Evolutionary conservation across 2,797 vertebrate genomes (phyloP).

Genomic region (Pogonophryne albipinna): DNA sequence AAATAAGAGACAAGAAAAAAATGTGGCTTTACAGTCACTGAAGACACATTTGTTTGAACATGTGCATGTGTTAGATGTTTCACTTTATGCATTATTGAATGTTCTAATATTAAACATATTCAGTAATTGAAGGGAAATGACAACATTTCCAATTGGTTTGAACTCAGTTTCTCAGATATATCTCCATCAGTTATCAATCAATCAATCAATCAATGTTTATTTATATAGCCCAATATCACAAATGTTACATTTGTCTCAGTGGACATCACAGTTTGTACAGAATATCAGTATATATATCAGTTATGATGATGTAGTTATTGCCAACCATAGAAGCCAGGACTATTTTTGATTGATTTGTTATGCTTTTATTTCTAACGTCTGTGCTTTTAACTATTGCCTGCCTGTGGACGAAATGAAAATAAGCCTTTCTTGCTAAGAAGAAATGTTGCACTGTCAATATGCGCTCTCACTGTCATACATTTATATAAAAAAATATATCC

Average conservation of each 20-base stretch:
- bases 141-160: not conserved
- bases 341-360: no score
- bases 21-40: not conserved
- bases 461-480: no score
- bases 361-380: no score
- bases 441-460: no score
- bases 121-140: not conserved
- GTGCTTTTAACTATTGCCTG: no score
- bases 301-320: conserved; percentile 7
- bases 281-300: not conserved
- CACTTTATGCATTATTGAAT: not conserved
- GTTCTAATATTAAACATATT: not conserved
- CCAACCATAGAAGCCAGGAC: not conserved
- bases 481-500: not conserved
- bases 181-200: conserved; percentile 16
- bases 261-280: no score
- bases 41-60: not conserved
- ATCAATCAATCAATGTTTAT: no score
- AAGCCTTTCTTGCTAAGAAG: no score
- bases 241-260: no score
- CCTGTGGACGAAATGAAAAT: no score
- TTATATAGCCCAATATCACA: no score
- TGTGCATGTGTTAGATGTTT: not conserved
- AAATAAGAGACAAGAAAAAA: conserved; percentile 19
- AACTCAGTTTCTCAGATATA: not conserved